These are phyloP conservation scores for Epizoanthus rinbou DNA, from an alignment of 92 coral and sea anemone species.

Conservation along the genomic window DNA sequence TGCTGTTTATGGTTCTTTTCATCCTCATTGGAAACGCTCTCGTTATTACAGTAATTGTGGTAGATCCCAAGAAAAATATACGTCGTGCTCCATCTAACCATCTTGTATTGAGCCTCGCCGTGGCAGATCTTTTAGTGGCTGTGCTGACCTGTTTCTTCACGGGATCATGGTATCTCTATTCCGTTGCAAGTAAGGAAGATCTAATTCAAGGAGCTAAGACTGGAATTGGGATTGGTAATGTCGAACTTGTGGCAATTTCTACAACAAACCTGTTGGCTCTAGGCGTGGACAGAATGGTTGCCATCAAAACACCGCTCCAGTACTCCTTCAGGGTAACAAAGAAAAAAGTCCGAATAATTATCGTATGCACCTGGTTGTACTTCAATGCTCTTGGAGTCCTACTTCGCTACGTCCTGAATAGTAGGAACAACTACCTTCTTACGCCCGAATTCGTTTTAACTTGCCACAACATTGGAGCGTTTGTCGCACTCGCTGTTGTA, in stretches of 20 bases:
- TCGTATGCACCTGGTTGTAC: background rate
- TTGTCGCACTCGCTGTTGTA: background rate
- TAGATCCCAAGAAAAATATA: constrained; percentile 9
- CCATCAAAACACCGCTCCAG: background rate
- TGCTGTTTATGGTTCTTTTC: background rate
- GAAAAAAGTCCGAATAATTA: background rate
- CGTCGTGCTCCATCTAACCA: constrained; percentile 19
- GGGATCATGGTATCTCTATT: background rate
- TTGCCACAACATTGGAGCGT: background rate
- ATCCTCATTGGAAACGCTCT: constrained; percentile 1
- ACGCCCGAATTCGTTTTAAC: background rate
- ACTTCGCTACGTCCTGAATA: background rate
- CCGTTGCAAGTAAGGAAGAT: background rate
- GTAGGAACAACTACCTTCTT: background rate
- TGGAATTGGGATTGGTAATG: background rate
- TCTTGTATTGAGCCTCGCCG: constrained; percentile 15
- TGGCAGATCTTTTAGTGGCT: constrained; percentile 1
- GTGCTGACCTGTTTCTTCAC: background rate
- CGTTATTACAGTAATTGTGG: background rate
- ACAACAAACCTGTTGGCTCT: constrained; percentile 7
- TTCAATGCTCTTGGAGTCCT: background rate
- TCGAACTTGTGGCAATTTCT: constrained; percentile 9
- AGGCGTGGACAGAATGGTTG: constrained; percentile 21
- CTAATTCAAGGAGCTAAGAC: too few relatives aligned
- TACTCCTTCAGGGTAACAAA: background rate